Percentiles rank a stretch among this genome's conserved stretches.
phyloP scores from a whole-genome alignment of 1,140 invertebrate species.

The Drosophila persimilis region DNA sequence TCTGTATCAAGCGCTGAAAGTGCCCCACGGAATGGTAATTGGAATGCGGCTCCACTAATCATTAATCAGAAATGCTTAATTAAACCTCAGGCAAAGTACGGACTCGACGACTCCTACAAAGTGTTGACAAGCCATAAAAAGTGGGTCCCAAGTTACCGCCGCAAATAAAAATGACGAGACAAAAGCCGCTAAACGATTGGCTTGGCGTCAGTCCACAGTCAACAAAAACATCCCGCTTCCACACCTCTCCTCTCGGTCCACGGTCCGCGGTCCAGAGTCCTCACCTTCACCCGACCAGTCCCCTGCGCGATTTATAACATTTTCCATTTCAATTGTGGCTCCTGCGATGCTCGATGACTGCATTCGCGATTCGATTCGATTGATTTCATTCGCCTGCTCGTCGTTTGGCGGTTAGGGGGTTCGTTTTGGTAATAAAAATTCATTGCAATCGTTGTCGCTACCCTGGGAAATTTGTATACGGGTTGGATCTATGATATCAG shows the following conservation, averaged over 20 bases:
- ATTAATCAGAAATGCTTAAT: constrained; percentile 70
- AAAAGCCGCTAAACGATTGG: constrained; percentile 66
- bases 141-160: constrained; percentile 19
- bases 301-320: constrained; percentile 65
- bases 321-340: constrained; percentile 75
- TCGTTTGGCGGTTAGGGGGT: constrained; percentile 49
- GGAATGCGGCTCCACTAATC: constrained; percentile 16
- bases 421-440: constrained; percentile 66
- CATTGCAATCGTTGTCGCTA: constrained; percentile 58
- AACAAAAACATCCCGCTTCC: too few relatives aligned
- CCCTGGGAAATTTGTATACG: too few relatives aligned
- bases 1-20: too few relatives aligned
- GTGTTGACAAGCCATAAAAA: constrained; percentile 69
- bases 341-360: constrained; percentile 50
- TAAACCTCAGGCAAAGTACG: constrained; percentile 29
- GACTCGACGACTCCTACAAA: constrained; percentile 33
- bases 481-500: too few relatives aligned
- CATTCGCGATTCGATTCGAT: constrained; percentile 60
- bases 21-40: constrained; percentile 16
- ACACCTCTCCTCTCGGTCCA: background rate
- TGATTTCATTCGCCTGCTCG: constrained; percentile 75
- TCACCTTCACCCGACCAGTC: background rate
- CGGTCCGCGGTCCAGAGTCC: background rate
- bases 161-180: constrained; percentile 57
- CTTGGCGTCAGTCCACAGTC: constrained; percentile 53